Percentiles rank a stretch among this genome's conserved stretches.
These are phyloP conservation scores for Spodoptera litura DNA, from an alignment of 1,140 invertebrate genomes.

Conservation along the genomic window DNA sequence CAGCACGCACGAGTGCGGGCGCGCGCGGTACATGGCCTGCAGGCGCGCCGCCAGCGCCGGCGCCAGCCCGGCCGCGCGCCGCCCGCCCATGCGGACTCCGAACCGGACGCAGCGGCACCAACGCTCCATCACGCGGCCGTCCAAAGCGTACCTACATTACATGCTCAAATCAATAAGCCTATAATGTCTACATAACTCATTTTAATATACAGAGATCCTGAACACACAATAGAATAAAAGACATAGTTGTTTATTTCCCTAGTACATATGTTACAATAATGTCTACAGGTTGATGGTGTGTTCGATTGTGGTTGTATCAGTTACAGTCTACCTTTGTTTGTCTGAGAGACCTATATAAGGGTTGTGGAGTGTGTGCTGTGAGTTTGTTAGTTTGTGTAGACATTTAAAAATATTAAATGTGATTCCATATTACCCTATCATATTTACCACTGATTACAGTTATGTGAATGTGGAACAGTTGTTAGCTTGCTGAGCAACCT, in stretches of 20 bases:
- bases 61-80: slow-evolving; percentile 91
- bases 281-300: too few relatives aligned
- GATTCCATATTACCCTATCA: background rate
- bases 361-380: too few relatives aligned
- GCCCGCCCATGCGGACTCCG: slow-evolving; percentile 94
- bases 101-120: slow-evolving; percentile 96
- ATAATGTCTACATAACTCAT: too few relatives aligned
- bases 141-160: slow-evolving; percentile 90
- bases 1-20: slow-evolving; percentile 97
- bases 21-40: slow-evolving; percentile 92
- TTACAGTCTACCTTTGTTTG: too few relatives aligned
- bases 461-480: background rate
- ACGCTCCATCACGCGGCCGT: slow-evolving; percentile 95
- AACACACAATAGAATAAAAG: background rate
- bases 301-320: too few relatives aligned
- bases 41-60: slow-evolving; percentile 91
- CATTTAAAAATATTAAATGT: background rate
- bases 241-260: background rate
- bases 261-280: background rate
- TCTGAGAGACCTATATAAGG: too few relatives aligned
- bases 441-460: background rate
- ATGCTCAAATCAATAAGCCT: too few relatives aligned
- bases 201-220: too few relatives aligned
- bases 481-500: background rate
- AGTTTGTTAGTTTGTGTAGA: background rate